Evolutionary conservation across 2,113 vertebrate genomes (phyloP), one percentile per base, ranked within the genome.

Genomic region (Astur gentilis): DNA sequence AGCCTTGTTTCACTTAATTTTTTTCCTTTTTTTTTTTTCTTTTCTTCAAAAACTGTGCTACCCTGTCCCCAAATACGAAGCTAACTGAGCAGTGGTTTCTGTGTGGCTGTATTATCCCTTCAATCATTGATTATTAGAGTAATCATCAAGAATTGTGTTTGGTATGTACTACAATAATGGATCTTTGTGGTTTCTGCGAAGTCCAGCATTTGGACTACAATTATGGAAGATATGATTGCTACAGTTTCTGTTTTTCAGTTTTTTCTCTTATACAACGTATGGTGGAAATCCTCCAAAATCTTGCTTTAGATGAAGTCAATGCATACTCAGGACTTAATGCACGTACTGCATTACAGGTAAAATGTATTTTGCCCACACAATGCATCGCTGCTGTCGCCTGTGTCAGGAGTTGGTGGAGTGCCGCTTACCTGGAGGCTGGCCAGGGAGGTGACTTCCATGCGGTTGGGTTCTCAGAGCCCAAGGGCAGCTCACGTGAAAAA

Each of bases 351-450:
- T 21, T 13, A 6, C 1, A 3, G 40, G 50, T 17, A 20, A 31
- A n/a, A 78, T 14, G 26, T 0, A 0, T 47, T 73, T 38, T 83
- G 61, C 47, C 10, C 7, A 0, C n/a, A 7, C 0, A 0, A 2
- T 0, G 1, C 38, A 3, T 34, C 12, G 7, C 49, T 10, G 16
- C 50, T 42, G 11, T 10, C 0, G 1, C 26, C 40, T 45, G 13
- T 29, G 50, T 44, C 25, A 7, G 54, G 38, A 3, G 5, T 4
- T 62, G 10, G 14, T 11, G 32, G n/a, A 20, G 6, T 4, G 4
- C 52, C 5, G 31, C 78, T 82, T 83, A 29, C 34, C 40, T 81
- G 85, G 42, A 61, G 42, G 11, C 49, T 52, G 80, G 34, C 76
- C 38, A 36, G 13, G 36, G 10, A 92, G 31, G 52, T 21, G 45